Evolutionary conservation across 1,140 invertebrate species (phyloP).

Genomic region (Archegozetes longisetosus): DNA sequence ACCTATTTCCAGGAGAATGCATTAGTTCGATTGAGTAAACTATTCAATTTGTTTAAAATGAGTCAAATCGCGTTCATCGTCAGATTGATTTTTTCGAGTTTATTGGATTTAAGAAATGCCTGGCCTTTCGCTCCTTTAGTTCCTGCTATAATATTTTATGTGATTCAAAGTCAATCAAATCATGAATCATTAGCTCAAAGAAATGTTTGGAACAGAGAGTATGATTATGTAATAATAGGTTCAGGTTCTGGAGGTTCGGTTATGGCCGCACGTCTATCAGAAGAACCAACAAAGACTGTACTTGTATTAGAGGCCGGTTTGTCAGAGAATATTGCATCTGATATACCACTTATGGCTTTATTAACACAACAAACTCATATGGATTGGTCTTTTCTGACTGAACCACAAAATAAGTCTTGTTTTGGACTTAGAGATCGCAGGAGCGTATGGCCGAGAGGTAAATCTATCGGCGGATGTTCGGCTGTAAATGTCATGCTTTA

Average conservation of each 20-base stretch:
- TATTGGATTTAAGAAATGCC: no score
- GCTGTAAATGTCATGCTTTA: constrained; percentile 96
- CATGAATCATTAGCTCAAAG: no score
- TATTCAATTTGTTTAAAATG: no score
- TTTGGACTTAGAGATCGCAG: constrained; percentile 19
- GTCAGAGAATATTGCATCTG: constrained; percentile 11
- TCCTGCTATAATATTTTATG: no score
- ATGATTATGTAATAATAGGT: no score
- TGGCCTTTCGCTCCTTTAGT: no score
- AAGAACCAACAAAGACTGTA: constrained; percentile 20
- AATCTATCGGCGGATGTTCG: constrained; percentile 55
- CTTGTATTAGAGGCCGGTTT: constrained; percentile 27
- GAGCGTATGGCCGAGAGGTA: constrained; percentile 78
- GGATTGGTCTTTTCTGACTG: constrained; percentile 50
- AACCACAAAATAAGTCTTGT: constrained; percentile 28
- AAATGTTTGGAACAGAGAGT: no score
- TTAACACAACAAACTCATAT: constrained; percentile 61
- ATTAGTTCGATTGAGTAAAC: no score
- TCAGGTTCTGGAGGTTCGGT: constrained; percentile 24
- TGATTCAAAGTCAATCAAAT: no score
- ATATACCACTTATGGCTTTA: constrained; percentile 37
- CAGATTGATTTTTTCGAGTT: no score
- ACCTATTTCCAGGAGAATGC: no score
- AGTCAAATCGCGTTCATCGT: no score
- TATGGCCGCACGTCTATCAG: constrained; percentile 25